phyloP scores from a whole-genome alignment of 2,888 invertebrate genomes.

The Microctonus brassicae region DNA sequence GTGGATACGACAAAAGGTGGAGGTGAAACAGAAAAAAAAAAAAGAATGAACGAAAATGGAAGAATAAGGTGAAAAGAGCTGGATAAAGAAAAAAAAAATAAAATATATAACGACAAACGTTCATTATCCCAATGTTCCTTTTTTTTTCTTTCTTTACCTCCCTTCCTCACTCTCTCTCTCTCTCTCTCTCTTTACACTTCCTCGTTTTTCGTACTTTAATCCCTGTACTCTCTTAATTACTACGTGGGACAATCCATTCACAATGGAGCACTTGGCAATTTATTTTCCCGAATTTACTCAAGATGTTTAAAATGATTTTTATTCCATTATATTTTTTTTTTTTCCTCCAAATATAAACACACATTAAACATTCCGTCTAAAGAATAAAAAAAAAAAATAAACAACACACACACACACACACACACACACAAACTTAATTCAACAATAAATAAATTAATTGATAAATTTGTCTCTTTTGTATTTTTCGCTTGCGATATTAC shows the following conservation, averaged over 20 bases:
- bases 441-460: too few species aligned
- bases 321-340: too few species aligned
- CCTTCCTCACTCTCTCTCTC: constrained; percentile 18
- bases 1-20: background rate
- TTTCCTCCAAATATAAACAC: too few species aligned
- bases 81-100: too few species aligned
- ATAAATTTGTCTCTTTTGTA: too few species aligned
- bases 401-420: too few species aligned
- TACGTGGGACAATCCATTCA: constrained; percentile 11
- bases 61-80: background rate
- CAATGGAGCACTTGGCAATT: background rate
- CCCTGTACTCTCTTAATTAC: constrained; percentile 9
- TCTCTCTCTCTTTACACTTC: constrained; percentile 9
- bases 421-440: too few species aligned
- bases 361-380: too few species aligned
- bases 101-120: constrained; percentile 10
- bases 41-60: background rate
- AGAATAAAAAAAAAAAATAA: too few species aligned
- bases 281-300: constrained; percentile 32
- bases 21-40: constrained; percentile 8
- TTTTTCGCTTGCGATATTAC: background rate
- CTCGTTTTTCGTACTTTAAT: background rate
- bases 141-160: constrained; percentile 8
- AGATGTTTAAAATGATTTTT: background rate
- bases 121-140: constrained; percentile 27